Percentiles rank a stretch among this genome's conserved stretches.
These are phyloP conservation scores for Lepidonotus clava DNA, from an alignment of 2,888 invertebrate genomes.

Conservation along the genomic window DNA sequence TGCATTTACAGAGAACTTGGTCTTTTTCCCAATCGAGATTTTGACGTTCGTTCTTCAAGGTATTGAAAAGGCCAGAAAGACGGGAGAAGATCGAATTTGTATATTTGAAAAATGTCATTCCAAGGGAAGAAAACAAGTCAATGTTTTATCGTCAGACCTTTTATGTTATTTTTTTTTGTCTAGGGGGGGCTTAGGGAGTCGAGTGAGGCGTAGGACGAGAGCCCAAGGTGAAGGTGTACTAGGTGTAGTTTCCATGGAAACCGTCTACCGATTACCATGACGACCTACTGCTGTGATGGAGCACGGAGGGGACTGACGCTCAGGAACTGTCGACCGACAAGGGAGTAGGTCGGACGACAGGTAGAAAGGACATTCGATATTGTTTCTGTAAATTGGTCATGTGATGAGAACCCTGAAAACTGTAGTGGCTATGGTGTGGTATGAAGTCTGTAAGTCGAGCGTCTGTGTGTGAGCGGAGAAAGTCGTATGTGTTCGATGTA, in stretches of 20 bases:
- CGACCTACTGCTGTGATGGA: slow-evolving; percentile 34
- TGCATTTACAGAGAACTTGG: too few relatives aligned
- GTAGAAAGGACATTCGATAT: background rate
- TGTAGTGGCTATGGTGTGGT: background rate
- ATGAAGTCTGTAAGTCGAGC: background rate
- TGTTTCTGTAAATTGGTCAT: background rate
- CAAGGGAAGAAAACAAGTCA: background rate
- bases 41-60: too few relatives aligned
- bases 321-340: background rate
- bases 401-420: background rate
- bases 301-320: background rate
- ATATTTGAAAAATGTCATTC: background rate
- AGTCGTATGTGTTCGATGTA: too few relatives aligned
- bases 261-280: background rate
- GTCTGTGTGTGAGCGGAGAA: background rate
- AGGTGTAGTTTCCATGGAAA: background rate
- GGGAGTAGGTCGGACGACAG: background rate
- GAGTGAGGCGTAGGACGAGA: background rate
- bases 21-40: too few relatives aligned
- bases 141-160: too few relatives aligned
- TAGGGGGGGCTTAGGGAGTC: too few relatives aligned
- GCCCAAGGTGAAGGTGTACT: background rate
- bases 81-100: background rate
- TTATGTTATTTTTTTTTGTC: too few relatives aligned
- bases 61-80: background rate